Conservation (phyloP, 2,113 vertebrate genomes). For the Euleptes europaea region DNA sequence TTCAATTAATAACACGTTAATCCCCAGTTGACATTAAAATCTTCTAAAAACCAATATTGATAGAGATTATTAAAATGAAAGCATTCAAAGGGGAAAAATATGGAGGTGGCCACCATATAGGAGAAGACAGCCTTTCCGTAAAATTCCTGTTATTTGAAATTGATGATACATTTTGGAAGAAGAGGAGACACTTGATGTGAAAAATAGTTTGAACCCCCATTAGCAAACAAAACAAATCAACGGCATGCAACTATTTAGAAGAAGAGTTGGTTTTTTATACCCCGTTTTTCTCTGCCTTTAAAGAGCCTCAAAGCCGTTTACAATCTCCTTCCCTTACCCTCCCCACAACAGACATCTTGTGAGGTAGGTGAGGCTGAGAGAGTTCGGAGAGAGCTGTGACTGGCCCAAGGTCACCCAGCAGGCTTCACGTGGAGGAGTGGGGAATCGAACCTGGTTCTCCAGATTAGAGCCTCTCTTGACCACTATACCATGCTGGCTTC, state of each 20-base stretch:
- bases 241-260: constrained; percentile 92
- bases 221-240: constrained; percentile 89
- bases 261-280: too few species aligned
- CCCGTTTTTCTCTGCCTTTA: too few species aligned
- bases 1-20: constrained; percentile 99
- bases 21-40: constrained; percentile 93
- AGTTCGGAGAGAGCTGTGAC: too few species aligned
- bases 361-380: too few species aligned
- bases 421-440: too few species aligned
- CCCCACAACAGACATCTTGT: too few species aligned
- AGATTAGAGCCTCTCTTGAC: too few species aligned
- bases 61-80: constrained; percentile 79
- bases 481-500: too few species aligned
- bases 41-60: constrained; percentile 81
- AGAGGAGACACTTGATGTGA: constrained; percentile 57
- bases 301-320: too few species aligned
- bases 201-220: constrained; percentile 81
- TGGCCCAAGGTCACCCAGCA: too few species aligned
- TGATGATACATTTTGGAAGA: constrained; percentile 17
- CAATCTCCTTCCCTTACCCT: too few species aligned
- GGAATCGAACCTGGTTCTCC: too few species aligned
- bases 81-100: constrained; percentile 34
- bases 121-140: constrained; percentile 53
- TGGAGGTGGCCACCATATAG: constrained; percentile 56
- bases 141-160: constrained; percentile 20